These are phyloP conservation scores for Anarrhichthys ocellatus DNA, from an alignment of 2,113 vertebrate genomes.

Conservation along the genomic window DNA sequence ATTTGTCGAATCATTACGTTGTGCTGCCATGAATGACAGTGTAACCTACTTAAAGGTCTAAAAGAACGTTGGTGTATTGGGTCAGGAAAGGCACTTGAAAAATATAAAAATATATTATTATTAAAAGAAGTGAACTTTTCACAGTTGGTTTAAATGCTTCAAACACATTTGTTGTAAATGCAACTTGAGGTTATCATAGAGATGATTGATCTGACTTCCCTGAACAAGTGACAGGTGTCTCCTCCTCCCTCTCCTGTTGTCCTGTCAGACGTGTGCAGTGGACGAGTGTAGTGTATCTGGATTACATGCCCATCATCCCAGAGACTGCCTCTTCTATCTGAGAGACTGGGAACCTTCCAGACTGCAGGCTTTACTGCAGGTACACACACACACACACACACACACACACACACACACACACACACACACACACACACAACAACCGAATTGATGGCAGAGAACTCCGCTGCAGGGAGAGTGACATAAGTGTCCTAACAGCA, in stretches of 20 bases:
- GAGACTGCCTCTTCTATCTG: constrained; percentile 93
- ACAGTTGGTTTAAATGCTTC: background rate
- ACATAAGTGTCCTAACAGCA: too few relatives aligned
- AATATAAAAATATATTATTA: background rate
- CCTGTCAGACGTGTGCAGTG: constrained; percentile 79
- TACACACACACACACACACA: constrained; percentile 58
- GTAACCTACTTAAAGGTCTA: background rate
- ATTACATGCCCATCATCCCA: constrained; percentile 92
- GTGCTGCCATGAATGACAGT: background rate
- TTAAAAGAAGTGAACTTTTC: background rate
- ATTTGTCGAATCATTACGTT: background rate
- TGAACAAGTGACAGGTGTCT: background rate
- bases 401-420: constrained; percentile 28
- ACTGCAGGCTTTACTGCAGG: constrained; percentile 89
- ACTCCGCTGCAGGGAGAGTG: too few relatives aligned
- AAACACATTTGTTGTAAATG: background rate
- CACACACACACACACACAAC: too few relatives aligned
- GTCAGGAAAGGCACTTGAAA: background rate
- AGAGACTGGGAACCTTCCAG: constrained; percentile 89
- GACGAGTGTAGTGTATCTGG: constrained; percentile 84
- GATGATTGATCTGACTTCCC: background rate
- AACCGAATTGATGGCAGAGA: too few relatives aligned
- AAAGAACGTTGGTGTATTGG: too few relatives aligned
- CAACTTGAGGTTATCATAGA: background rate
- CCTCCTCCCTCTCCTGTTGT: background rate